Percentiles rank a stretch among this genome's conserved stretches.
Conservation (phyloP, 2,797 vertebrate genomes). For the Synaphobranchus kaupii region DNA sequence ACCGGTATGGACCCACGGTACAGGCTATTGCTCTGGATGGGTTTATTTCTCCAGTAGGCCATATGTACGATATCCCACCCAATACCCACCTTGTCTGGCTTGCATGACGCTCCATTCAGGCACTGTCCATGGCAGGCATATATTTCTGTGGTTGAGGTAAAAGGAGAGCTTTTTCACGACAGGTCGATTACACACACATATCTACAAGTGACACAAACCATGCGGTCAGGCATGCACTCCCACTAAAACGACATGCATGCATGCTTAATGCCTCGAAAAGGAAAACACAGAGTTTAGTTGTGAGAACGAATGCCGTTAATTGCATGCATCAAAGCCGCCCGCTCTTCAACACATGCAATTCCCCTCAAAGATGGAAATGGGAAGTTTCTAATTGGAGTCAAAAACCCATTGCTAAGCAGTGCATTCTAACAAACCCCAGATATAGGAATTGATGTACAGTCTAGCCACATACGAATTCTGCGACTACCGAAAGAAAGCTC, state of each 20-base stretch:
- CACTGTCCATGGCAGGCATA: slow-evolving; percentile 88
- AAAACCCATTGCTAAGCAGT: neutral
- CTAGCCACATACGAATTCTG: neutral
- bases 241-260: slow-evolving; percentile 5
- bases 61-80: neutral
- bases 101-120: slow-evolving; percentile 88
- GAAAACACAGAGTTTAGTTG: slow-evolving; percentile 30
- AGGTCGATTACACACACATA: neutral
- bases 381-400: slow-evolving; percentile 4
- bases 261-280: slow-evolving; percentile 33
- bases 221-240: slow-evolving; percentile 37
- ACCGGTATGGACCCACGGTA: neutral
- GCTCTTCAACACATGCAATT: neutral
- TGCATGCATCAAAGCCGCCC: slow-evolving; percentile 36
- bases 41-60: neutral
- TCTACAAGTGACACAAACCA: neutral
- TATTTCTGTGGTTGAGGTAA: slow-evolving; percentile 70
- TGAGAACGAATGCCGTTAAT: slow-evolving; percentile 24
- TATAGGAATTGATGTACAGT: neutral
- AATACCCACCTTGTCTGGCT: slow-evolving; percentile 69
- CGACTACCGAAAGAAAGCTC: neutral
- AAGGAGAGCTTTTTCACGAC: slow-evolving; percentile 13
- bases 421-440: neutral
- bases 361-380: neutral
- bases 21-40: neutral